Evolutionary conservation across 2,113 vertebrate species (phyloP).

Genomic region (Tichodroma muraria): DNA sequence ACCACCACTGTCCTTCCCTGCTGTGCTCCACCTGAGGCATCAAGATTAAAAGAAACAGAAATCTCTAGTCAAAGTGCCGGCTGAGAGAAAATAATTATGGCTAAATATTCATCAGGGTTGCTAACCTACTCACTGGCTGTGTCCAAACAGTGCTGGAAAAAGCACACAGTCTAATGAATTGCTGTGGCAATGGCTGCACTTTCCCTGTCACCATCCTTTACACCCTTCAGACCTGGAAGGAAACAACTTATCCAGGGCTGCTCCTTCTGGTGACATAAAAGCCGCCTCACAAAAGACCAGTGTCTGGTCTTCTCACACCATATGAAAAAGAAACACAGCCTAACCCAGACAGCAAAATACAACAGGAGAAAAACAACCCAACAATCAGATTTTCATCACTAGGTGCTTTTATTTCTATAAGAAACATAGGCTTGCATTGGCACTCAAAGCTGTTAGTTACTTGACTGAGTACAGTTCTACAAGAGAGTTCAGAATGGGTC

Average conservation of each 20-base stretch:
- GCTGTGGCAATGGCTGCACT: not conserved
- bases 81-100: not conserved
- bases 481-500: not conserved
- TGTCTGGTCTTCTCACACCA: accelerated
- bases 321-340: not conserved
- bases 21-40: not conserved
- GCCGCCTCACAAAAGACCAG: not conserved
- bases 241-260: not conserved
- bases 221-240: not conserved
- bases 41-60: not conserved
- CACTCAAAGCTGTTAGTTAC: not conserved
- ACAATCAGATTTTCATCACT: not conserved
- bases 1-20: not conserved
- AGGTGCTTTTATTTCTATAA: not conserved
- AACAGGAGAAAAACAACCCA: not conserved
- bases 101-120: not conserved
- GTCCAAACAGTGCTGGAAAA: not conserved
- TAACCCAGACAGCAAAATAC: not conserved
- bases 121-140: not conserved
- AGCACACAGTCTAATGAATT: not conserved
- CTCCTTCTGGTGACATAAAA: not conserved
- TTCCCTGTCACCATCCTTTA: not conserved
- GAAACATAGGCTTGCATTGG: not conserved
- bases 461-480: not conserved
- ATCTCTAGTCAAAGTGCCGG: not conserved